Evolutionary conservation across 2,797 vertebrate genomes (phyloP), one percentile per base, ranked within the genome.

Genomic region (Chiroxiphia lanceolata): DNA sequence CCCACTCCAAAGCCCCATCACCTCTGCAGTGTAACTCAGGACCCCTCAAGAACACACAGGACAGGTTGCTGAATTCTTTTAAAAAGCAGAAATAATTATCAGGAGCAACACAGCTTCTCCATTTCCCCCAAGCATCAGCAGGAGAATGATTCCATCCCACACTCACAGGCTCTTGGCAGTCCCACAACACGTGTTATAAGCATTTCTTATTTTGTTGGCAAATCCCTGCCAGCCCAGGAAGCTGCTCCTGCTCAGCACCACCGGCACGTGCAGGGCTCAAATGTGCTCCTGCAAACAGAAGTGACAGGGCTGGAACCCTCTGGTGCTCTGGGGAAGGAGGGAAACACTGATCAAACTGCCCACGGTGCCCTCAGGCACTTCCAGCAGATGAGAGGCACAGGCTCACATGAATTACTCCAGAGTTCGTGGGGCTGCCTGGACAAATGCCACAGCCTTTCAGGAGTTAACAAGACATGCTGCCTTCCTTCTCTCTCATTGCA

Each of bases 221-320:
- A 44, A 36, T n/a, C 19, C 19, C 42, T 29, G 33, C 63, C 33
- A 2, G 20, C n/a, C 13, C 38, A 18, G 44, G 34, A 47, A 67
- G 27, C 60, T 31, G 56, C 13, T 56, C 63, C 27, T 36, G 18
- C 33, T 63, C 81, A 48, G 59, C 76, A 50, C 60, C 44, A 63
- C 26, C 38, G 2, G 6, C 13, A 8, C 13, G 1, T 2, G 26
- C 26, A 53, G 42, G 4, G 6, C 12, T 61, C 38, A 40, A 38
- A 38, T 1, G 0, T 34, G 27, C 31, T 64, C 59, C 25, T 10
- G 31, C 38, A 29, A 22, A 13, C 54, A 29, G 4, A 29, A 79
- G 3, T 1, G 5, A 56, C 72, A 70, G 56, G 56, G 29, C 21
- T 27, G 25, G 54, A 78, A 79, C 33, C 21, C 65, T 60, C 83